Conservation (phyloP, 1,140 invertebrate species). For the Aphelinus atriplicis region DNA sequence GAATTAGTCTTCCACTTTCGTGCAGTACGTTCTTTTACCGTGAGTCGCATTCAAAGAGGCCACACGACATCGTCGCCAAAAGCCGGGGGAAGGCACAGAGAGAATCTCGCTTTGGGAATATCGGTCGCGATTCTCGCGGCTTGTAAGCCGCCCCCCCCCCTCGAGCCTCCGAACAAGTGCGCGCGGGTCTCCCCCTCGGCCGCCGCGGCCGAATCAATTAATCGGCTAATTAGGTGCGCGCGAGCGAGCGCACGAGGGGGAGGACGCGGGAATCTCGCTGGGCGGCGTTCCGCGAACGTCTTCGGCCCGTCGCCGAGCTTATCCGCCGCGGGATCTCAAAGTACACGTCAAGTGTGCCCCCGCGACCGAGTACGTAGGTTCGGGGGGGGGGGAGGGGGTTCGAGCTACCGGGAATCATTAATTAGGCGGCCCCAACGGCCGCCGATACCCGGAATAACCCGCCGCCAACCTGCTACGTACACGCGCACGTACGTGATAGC, state of each 20-base stretch:
- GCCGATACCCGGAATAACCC: too few relatives aligned
- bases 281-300: constrained; percentile 37
- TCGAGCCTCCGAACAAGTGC: neutral
- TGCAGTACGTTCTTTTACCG: too few relatives aligned
- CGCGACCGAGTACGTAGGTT: constrained; percentile 42
- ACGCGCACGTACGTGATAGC: too few relatives aligned
- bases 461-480: too few relatives aligned
- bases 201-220: constrained; percentile 37
- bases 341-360: constrained; percentile 26
- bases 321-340: neutral
- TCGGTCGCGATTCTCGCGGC: too few relatives aligned
- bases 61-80: neutral
- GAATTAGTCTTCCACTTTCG: too few relatives aligned
- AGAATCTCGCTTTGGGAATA: neutral
- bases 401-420: constrained; percentile 60
- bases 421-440: constrained; percentile 52
- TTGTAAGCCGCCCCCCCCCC: too few relatives aligned
- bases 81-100: neutral
- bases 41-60: too few relatives aligned
- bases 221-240: constrained; percentile 37
- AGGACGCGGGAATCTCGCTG: constrained; percentile 32
- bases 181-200: neutral
- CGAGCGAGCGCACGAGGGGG: constrained; percentile 20
- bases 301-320: too few relatives aligned
- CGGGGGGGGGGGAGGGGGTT: constrained; percentile 29